These are phyloP conservation scores for Accipiter cooperii DNA, from an alignment of 2,113 vertebrate genomes.

Conservation along the genomic window DNA sequence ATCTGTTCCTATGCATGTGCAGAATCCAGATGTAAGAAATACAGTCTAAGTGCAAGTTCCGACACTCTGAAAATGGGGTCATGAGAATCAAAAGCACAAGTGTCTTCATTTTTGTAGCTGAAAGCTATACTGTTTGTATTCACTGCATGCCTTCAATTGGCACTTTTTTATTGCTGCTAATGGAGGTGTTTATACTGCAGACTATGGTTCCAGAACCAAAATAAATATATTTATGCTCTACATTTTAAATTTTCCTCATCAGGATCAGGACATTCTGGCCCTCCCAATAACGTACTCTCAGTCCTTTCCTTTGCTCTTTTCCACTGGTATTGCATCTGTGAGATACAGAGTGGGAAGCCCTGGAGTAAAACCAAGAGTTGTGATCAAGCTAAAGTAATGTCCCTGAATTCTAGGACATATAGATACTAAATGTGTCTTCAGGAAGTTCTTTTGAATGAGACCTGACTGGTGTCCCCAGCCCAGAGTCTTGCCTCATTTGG, in stretches of 20 bases:
- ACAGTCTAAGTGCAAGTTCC: not conserved
- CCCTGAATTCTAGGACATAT: not conserved
- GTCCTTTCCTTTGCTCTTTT: not conserved
- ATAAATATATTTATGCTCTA: not conserved
- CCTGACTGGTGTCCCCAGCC: not conserved
- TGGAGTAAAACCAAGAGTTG: not conserved
- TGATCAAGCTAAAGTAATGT: not conserved
- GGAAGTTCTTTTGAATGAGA: not conserved
- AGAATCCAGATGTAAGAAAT: not conserved
- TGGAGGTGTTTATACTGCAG: not conserved
- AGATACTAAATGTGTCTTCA: not conserved
- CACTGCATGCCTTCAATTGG: not conserved
- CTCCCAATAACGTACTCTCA: not conserved
- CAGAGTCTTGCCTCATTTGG: not conserved
- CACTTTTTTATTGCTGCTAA: not conserved
- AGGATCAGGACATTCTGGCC: not conserved
- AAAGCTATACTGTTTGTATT: not conserved
- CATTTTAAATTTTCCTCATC: not conserved
- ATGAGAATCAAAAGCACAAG: not conserved
- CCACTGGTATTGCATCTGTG: too few species aligned
- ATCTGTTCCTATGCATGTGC: not conserved
- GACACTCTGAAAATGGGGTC: not conserved
- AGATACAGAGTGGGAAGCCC: not conserved
- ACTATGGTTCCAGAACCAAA: not conserved
- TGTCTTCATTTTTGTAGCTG: not conserved